These are phyloP conservation scores for Drosophila pseudotakahashii DNA, from an alignment of 2,888 invertebrate species.

Conservation along the genomic window DNA sequence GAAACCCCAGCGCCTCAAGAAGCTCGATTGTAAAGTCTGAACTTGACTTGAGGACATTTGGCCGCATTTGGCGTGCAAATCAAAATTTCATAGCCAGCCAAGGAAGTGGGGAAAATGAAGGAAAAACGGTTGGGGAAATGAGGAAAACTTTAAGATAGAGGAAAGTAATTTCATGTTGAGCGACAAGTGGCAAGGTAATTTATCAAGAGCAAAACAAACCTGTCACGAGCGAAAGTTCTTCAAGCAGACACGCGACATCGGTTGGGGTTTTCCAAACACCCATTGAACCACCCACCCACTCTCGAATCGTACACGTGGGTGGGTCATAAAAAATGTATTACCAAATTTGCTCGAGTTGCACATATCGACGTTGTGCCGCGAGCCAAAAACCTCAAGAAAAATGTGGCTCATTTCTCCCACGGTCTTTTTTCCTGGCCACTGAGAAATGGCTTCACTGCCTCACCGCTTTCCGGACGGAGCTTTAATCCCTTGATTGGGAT, in stretches of 20 bases:
- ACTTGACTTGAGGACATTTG: conserved; percentile 28
- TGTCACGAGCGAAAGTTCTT: conserved; percentile 14
- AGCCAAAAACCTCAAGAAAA: conserved; percentile 35
- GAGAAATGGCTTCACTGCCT: conserved; percentile 29
- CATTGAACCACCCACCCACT: conserved; percentile 10
- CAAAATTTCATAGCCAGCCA: conserved; percentile 15
- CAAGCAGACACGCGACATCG: conserved; percentile 54
- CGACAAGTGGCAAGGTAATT: conserved; percentile 73
- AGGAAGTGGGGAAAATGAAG: not conserved
- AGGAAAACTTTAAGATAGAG: conserved; percentile 46
- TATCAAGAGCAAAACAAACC: conserved; percentile 47
- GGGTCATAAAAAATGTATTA: conserved; percentile 69
- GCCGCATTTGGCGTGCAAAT: conserved; percentile 29
- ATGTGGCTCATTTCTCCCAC: conserved; percentile 50
- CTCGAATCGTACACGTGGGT: conserved; percentile 22
- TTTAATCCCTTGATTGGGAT: conserved; percentile 43
- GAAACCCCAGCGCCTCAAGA: conserved; percentile 12
- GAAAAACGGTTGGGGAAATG: not conserved
- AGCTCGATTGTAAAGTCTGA: conserved; percentile 19
- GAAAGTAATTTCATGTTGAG: conserved; percentile 45
- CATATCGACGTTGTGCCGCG: conserved; percentile 18
- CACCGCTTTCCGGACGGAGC: conserved; percentile 15
- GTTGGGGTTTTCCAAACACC: conserved; percentile 5
- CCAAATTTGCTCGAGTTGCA: conserved; percentile 50
- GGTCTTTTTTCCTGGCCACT: conserved; percentile 9